phyloP scores from a whole-genome alignment of 2,113 vertebrate species.

The human region DNA sequence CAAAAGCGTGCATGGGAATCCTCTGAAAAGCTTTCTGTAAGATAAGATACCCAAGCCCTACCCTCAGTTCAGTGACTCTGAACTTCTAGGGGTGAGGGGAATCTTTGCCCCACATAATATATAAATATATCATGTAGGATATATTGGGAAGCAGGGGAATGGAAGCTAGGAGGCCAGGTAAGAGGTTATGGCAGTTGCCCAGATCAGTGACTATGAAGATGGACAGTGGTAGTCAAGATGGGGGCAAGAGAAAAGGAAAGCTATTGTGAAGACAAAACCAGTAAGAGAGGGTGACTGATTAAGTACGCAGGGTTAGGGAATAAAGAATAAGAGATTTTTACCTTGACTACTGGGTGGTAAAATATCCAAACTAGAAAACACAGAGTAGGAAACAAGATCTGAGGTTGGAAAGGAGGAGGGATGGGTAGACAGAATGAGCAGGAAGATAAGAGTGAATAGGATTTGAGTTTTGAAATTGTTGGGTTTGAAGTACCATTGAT shows the following conservation, averaged over 20 bases:
- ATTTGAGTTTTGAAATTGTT: neutral
- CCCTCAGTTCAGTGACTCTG: neutral
- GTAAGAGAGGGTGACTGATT: neutral
- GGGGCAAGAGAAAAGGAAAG: neutral
- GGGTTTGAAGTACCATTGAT: neutral
- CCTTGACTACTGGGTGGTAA: neutral
- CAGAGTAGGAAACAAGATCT: neutral
- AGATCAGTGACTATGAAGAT: neutral
- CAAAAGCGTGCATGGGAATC: neutral
- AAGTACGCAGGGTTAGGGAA: neutral
- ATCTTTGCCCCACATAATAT: neutral
- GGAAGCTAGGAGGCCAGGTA: neutral
- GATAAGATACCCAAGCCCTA: neutral
- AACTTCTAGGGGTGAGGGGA: neutral
- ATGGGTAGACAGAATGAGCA: neutral
- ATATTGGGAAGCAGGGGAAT: neutral
- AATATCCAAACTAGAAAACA: neutral
- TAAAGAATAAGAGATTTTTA: neutral
- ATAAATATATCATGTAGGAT: neutral
- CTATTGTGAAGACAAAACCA: neutral
- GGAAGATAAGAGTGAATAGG: neutral
- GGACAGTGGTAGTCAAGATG: neutral
- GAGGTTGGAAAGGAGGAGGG: neutral
- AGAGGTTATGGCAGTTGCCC: neutral
- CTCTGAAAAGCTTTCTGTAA: neutral